A percentile compares a stretch with the other conserved stretches of the same genome.
These are phyloP conservation scores for Armadillidium nasatum DNA, from an alignment of 1,140 invertebrate species.

Conservation along the genomic window DNA sequence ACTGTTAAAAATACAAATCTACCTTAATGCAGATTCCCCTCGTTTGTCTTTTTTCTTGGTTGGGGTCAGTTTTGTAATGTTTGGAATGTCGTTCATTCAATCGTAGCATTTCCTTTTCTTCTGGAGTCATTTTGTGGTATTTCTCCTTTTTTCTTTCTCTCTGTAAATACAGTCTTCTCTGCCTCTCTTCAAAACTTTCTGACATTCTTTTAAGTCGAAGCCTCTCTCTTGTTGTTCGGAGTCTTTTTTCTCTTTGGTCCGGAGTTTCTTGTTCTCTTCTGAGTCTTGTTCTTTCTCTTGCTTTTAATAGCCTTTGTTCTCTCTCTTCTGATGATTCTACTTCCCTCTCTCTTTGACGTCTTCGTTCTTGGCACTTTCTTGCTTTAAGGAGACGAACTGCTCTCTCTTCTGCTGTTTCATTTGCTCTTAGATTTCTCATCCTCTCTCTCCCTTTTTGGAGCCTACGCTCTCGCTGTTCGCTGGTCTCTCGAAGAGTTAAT, in stretches of 20 bases:
- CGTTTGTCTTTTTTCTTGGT: neutral
- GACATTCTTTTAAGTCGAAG: neutral
- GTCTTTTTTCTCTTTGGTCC: neutral
- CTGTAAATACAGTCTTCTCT: neutral
- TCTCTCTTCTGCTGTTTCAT: neutral
- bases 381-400: neutral
- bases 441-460: neutral
- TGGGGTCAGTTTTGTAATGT: neutral
- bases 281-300: neutral
- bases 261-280: neutral
- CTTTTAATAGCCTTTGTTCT: neutral
- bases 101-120: neutral
- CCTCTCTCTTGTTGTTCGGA: neutral
- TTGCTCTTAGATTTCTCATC: neutral
- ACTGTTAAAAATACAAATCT: neutral
- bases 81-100: slow-evolving; percentile 1
- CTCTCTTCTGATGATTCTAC: neutral
- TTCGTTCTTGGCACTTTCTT: slow-evolving; percentile 1
- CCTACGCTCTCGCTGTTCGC: neutral
- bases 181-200: neutral
- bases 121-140: neutral
- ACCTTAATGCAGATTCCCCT: slow-evolving; percentile 5
- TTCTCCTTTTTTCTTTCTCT: slow-evolving; percentile 8
- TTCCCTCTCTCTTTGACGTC: neutral
- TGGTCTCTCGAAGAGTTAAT: neutral